Evolutionary conservation across 2,888 invertebrate genomes (phyloP).

Genomic region (Hedychridium roseum): DNA sequence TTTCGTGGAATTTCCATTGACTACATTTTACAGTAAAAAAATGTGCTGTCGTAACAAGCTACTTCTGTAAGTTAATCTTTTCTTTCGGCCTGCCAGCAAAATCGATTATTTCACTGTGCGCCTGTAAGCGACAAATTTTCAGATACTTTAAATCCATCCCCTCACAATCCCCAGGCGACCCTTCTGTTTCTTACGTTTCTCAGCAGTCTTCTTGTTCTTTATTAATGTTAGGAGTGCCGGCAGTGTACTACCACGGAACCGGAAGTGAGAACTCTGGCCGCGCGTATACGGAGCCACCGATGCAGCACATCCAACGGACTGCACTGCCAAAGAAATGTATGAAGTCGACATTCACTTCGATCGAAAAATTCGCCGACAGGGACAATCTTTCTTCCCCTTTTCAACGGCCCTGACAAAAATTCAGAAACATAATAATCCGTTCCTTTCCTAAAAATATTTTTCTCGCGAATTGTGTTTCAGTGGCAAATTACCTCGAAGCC

Average conservation of each 20-base stretch:
- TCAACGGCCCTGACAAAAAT: no score
- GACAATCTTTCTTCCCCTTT: no score
- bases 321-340: constrained; percentile 59
- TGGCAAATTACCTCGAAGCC: neutral
- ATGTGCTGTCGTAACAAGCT: no score
- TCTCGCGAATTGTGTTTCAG: constrained; percentile 11
- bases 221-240: constrained; percentile 57
- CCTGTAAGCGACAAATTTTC: no score
- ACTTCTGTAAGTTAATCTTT: no score
- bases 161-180: constrained; percentile 6
- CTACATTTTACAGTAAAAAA: no score
- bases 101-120: no score
- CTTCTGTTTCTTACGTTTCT: constrained; percentile 37
- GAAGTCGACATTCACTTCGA: constrained; percentile 53
- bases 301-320: constrained; percentile 56
- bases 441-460: no score
- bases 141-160: neutral
- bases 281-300: constrained; percentile 55
- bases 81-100: no score
- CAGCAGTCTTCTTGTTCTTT: constrained; percentile 48
- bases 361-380: constrained; percentile 28
- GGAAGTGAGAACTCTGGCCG: constrained; percentile 53
- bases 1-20: no score
- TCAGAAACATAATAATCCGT: no score
- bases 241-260: constrained; percentile 57